phyloP scores from a whole-genome alignment of 1,140 invertebrate species.

The Pogonomyrmex barbatus region DNA sequence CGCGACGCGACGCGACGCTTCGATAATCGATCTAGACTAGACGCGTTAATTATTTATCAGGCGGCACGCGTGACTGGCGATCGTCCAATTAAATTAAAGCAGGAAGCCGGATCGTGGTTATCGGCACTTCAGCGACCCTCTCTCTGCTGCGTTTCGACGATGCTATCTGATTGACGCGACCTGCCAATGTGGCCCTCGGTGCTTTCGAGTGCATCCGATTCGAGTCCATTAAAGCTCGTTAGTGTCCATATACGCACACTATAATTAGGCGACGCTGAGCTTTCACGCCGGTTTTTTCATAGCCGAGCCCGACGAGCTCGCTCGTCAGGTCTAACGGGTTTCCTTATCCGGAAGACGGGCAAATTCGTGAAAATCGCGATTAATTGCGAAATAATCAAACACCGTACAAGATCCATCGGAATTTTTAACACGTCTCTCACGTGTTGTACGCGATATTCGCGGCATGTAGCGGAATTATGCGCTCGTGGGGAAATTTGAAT shows the following conservation, averaged over 20 bases:
- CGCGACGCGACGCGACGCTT: constrained; percentile 62
- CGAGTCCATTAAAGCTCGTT: constrained; percentile 75
- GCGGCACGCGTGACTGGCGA: constrained; percentile 78
- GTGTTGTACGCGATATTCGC: neutral
- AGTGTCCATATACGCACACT: constrained; percentile 66
- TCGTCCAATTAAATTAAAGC: constrained; percentile 80
- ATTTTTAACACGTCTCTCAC: neutral
- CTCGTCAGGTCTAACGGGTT: neutral
- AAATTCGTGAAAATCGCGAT: neutral
- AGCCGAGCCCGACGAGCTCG: neutral
- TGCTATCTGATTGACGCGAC: constrained; percentile 76
- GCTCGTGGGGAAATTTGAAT: neutral
- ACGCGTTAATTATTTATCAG: constrained; percentile 80
- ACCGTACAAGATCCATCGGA: neutral
- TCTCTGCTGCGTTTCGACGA: constrained; percentile 67
- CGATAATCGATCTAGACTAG: constrained; percentile 77
- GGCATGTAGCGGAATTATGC: too few relatives aligned
- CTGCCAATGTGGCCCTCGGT: constrained; percentile 72
- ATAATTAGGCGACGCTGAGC: constrained; percentile 68
- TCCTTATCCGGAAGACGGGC: constrained; percentile 33
- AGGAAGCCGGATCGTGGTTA: constrained; percentile 76
- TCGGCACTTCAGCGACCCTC: constrained; percentile 75
- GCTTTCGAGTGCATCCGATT: constrained; percentile 66
- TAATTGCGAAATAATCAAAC: constrained; percentile 2
- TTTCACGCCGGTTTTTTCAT: constrained; percentile 32